Base-by-base conservation (phyloP, 92 coral and sea anemone species). In the Paragorgia papillata region DNA sequence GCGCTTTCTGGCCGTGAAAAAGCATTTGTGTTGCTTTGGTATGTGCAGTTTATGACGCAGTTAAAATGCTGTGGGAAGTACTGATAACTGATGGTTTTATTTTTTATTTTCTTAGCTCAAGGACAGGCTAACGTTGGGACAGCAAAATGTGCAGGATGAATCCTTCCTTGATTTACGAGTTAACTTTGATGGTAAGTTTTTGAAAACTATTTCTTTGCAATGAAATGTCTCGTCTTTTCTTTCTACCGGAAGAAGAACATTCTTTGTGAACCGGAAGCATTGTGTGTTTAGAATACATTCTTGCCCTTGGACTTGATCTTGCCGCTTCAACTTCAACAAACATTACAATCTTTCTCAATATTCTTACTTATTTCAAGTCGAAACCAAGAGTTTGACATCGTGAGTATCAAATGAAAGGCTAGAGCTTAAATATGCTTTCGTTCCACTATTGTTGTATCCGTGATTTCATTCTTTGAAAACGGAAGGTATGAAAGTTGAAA, bases 121-220 rank as follows among this genome's bases (percentile, higher is more conserved):
- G 69, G 98, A 94, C 61, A 87, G 81, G 56, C 78, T 94, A 33
- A 94, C 98, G 6, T 79, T 94, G 65, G 97, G 98, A 26, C 98
- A 94, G 57, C 98, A 94, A 82, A 92, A 88, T 29, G 89, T 94
- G 18, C 44, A 60, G 10, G 88, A 91, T 56, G 88, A 82, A 20
- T 79, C 87, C 27, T 92, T 88, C 30, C 79, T 94, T 33, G 98
- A 90, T 83, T 82, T 94, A 29, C 79, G 97, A 82, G 95, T 94
- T 51, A 86, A 94, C 66, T 94, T 94, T 68, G 93, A 91, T 88
- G 98, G 98, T 94, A 73, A 65, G 31, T 58, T 51, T 20, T 62
- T 67, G 20, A 64, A 12, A 26, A 34, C 49, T 2, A 41, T 25
- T 33, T 70, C 39, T 70, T 70, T n/a, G n/a, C n/a, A n/a, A n/a